These are phyloP conservation scores for Mionectes olivaceus DNA, from an alignment of 2,797 vertebrate species.

Conservation along the genomic window DNA sequence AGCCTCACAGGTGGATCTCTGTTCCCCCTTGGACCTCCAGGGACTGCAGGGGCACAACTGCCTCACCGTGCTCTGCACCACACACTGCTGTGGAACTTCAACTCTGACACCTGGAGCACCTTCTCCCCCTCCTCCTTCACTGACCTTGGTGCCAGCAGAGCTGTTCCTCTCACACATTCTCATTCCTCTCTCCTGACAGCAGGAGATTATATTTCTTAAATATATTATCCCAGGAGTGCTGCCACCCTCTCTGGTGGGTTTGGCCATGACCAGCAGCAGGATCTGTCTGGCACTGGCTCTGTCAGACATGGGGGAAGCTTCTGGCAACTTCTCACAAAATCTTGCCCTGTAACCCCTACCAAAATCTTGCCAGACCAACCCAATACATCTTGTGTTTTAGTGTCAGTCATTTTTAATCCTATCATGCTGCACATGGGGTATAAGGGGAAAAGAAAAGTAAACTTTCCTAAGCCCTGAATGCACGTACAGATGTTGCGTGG, in stretches of 20 bases:
- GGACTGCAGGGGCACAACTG: not conserved
- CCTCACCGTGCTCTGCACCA: not conserved
- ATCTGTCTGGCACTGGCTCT: not conserved
- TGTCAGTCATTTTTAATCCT: not conserved
- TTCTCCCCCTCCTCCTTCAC: not conserved
- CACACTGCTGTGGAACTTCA: not conserved
- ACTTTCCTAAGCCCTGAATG: not conserved
- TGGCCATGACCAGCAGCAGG: not conserved
- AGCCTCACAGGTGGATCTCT: not conserved
- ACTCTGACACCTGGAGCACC: rapidly evolving
- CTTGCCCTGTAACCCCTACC: too few relatives aligned
- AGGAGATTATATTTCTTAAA: not conserved
- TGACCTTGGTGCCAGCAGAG: not conserved
- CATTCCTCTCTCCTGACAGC: not conserved
- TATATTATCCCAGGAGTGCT: not conserved
- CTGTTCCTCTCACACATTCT: not conserved
- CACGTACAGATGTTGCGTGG: not conserved
- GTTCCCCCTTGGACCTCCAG: not conserved
- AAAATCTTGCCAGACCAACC: not conserved
- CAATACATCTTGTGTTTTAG: not conserved
- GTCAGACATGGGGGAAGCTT: not conserved
- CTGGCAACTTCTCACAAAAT: not conserved
- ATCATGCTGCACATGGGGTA: not conserved
- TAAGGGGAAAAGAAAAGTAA: not conserved
- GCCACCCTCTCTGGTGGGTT: not conserved